Percentiles rank a stretch among this genome's conserved stretches.
phyloP scores from a whole-genome alignment of 2,797 vertebrate genomes.

The Synanceia verrucosa region DNA sequence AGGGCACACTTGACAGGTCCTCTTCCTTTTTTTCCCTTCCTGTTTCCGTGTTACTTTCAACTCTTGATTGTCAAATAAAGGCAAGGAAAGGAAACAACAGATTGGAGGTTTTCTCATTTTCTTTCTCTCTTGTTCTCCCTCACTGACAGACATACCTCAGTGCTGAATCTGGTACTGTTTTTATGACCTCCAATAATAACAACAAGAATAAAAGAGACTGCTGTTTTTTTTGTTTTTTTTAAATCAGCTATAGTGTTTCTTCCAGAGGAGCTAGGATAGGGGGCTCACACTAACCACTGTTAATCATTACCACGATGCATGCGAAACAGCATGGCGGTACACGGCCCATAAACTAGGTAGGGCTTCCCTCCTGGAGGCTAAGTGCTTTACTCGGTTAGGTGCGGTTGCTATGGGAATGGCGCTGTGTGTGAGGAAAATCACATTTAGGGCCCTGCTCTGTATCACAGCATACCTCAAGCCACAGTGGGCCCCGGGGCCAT shows the following conservation, averaged over 20 bases:
- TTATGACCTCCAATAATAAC: slow-evolving; percentile 56
- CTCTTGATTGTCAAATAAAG: slow-evolving; percentile 5
- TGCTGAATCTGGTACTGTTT: slow-evolving; percentile 41
- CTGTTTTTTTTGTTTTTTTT: slow-evolving; percentile 73
- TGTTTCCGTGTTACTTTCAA: not conserved
- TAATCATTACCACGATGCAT: slow-evolving; percentile 65
- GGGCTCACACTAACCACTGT: slow-evolving; percentile 52
- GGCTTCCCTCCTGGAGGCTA: slow-evolving; percentile 59
- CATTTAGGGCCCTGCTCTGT: slow-evolving; percentile 12
- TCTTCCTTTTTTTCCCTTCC: not conserved
- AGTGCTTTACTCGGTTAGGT: slow-evolving; percentile 54
- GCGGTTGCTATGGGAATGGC: slow-evolving; percentile 50
- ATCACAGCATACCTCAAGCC: not conserved
- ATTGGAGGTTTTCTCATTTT: not conserved
- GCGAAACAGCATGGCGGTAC: slow-evolving; percentile 59
- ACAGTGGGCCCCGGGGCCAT: slow-evolving; percentile 17
- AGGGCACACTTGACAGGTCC: not conserved
- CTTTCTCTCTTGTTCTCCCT: slow-evolving; percentile 4
- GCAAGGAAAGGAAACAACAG: slow-evolving; percentile 7
- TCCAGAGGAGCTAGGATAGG: slow-evolving; percentile 46
- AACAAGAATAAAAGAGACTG: slow-evolving; percentile 57
- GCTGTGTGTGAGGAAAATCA: slow-evolving; percentile 43
- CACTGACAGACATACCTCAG: slow-evolving; percentile 26
- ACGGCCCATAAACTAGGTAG: slow-evolving; percentile 58
- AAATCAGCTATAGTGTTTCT: slow-evolving; percentile 51